A percentile compares a stretch with the other conserved stretches of the same genome.
phyloP scores from a whole-genome alignment of 2,888 invertebrate species.

The Chymomyza amoena region DNA sequence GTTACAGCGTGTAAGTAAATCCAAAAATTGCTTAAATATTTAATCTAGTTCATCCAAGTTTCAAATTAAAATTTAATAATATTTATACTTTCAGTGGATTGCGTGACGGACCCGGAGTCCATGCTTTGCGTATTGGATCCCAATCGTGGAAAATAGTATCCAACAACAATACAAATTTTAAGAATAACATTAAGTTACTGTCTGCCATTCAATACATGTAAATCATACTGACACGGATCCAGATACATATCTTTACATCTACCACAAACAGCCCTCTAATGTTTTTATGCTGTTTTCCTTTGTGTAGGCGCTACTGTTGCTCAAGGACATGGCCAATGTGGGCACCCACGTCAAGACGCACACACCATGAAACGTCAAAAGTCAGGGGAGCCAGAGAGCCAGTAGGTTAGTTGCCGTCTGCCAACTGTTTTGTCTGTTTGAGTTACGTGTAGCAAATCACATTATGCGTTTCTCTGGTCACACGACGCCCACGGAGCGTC shows the following conservation, averaged over 20 bases:
- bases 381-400: slow-evolving; percentile 7
- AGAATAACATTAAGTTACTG: background rate
- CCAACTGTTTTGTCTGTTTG: background rate
- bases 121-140: slow-evolving; percentile 44
- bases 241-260: background rate
- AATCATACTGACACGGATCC: slow-evolving; percentile 1
- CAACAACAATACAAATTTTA: background rate
- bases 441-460: slow-evolving; percentile 57
- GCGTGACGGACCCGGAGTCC: slow-evolving; percentile 54
- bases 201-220: background rate
- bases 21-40: too few relatives aligned
- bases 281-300: slow-evolving; percentile 4
- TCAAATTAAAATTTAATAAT: background rate
- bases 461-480: slow-evolving; percentile 37
- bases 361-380: slow-evolving; percentile 23
- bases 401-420: background rate
- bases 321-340: slow-evolving; percentile 4
- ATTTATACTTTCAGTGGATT: slow-evolving; percentile 31
- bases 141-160: slow-evolving; percentile 27
- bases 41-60: too few relatives aligned
- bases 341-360: slow-evolving; percentile 2
- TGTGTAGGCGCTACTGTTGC: slow-evolving; percentile 1
- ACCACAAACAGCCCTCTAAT: background rate
- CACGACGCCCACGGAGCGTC: slow-evolving; percentile 9
- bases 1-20: slow-evolving; percentile 25